Evolutionary conservation across 2,113 vertebrate genomes (phyloP).

Genomic region (Mastomys coucha): DNA sequence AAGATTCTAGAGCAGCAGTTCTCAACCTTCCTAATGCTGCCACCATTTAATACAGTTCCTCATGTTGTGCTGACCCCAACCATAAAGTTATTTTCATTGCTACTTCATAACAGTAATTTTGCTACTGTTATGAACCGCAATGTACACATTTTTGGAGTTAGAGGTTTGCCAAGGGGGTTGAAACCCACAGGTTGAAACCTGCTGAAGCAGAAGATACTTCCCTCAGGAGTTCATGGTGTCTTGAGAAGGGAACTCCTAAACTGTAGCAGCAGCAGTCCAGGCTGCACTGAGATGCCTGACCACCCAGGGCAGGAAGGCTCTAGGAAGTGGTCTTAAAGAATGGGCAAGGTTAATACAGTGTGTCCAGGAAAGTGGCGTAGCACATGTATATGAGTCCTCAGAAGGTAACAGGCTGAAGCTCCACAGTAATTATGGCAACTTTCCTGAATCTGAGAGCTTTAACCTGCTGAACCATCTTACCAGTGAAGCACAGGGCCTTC

Average conservation of each 20-base stretch:
- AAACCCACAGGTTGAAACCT: background rate
- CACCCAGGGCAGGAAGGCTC: background rate
- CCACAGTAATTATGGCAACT: accelerated
- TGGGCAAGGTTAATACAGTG: background rate
- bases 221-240: background rate
- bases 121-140: background rate
- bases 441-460: background rate
- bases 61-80: background rate
- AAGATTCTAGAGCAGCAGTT: background rate
- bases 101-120: background rate
- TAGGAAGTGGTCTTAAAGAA: background rate
- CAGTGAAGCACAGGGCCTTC: background rate
- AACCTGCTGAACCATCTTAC: too few species aligned
- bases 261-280: background rate
- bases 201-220: background rate
- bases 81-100: background rate
- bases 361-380: too few species aligned
- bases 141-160: background rate
- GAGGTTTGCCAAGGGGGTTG: background rate
- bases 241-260: background rate
- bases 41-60: background rate
- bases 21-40: background rate
- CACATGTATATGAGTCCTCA: background rate
- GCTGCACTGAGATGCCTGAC: background rate
- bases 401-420: background rate